Evolutionary conservation across 2,113 vertebrate species (phyloP).

Genomic region (Trematomus loennbergii): DNA sequence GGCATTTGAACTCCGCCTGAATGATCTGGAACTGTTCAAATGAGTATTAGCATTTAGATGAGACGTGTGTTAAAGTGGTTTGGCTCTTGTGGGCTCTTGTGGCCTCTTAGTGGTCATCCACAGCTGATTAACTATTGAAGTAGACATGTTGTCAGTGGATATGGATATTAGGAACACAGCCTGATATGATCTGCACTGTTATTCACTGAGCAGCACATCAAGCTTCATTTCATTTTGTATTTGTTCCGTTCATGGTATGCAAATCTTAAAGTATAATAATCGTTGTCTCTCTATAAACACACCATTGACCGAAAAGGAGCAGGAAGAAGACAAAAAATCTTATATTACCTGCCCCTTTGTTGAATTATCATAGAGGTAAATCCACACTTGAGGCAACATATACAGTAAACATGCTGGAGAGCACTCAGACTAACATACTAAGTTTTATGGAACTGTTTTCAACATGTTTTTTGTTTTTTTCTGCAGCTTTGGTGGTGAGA

Average conservation of each 20-base stretch:
- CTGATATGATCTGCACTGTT: background rate
- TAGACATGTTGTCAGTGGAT: background rate
- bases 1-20: conserved; percentile 8
- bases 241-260: too few species aligned
- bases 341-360: too few species aligned
- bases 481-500: conserved; percentile 93
- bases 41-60: conserved; percentile 59
- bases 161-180: background rate
- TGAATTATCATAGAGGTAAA: background rate
- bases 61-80: conserved; percentile 23
- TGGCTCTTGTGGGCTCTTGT: background rate
- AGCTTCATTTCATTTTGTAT: background rate
- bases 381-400: background rate
- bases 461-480: conserved; percentile 19
- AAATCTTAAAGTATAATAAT: too few species aligned
- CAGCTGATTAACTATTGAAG: conserved; percentile 28
- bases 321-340: too few species aligned
- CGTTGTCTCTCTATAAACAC: too few species aligned
- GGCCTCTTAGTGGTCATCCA: background rate
- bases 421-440: background rate
- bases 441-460: background rate
- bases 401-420: background rate
- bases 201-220: background rate
- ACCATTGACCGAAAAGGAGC: too few species aligned
- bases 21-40: background rate